phyloP scores from a whole-genome alignment of 92 coral and sea anemone species.

The Galaxea fascicularis region DNA sequence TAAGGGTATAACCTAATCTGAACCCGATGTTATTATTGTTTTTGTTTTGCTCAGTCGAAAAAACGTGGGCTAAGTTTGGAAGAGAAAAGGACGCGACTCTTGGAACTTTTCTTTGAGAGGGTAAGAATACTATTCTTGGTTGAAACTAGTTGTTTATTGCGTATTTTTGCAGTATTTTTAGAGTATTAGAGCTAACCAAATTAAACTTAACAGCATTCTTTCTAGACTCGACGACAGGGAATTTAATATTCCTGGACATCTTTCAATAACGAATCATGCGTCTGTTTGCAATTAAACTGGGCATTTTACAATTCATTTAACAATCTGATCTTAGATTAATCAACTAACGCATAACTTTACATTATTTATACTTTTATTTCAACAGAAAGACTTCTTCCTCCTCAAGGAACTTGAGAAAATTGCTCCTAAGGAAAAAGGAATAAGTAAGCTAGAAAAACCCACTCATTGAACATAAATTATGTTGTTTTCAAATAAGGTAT shows the following conservation, averaged over 20 bases:
- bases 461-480: too few species aligned
- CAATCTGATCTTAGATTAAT: too few species aligned
- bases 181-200: background rate
- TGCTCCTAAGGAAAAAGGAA: constrained; percentile 99
- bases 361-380: constrained; percentile 4
- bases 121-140: constrained; percentile 39
- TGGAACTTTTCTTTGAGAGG: constrained; percentile 95
- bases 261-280: too few species aligned
- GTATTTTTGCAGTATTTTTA: too few species aligned
- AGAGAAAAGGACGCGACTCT: constrained; percentile 93
- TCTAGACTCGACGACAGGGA: too few species aligned
- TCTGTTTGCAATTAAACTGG: too few species aligned
- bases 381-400: constrained; percentile 97
- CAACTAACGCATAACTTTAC: background rate
- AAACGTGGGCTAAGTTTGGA: constrained; percentile 96
- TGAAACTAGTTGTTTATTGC: background rate
- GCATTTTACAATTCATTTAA: too few species aligned
- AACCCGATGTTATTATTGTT: background rate
- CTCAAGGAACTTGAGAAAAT: constrained; percentile 96
- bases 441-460: constrained; percentile 77
- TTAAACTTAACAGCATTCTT: too few species aligned
- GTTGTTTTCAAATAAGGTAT: background rate
- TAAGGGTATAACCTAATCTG: background rate
- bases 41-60: constrained; percentile 69
- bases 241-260: too few species aligned